Evolutionary conservation across 2,113 vertebrate genomes (phyloP).

Genomic region (Protobothrops mucrosquamatus): DNA sequence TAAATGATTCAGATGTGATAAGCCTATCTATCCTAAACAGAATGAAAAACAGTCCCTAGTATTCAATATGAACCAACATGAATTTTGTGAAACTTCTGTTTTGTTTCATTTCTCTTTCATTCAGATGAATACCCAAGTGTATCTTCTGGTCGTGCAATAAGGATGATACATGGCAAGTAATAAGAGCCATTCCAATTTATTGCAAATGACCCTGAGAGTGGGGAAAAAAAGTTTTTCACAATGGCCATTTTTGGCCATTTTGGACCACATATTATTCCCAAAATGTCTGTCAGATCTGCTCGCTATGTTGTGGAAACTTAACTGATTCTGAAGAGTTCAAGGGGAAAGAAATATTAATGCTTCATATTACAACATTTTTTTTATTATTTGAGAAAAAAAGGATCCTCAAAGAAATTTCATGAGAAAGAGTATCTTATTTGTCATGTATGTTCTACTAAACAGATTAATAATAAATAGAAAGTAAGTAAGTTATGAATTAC

Average conservation of each 20-base stretch:
- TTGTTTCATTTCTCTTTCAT: slow-evolving; percentile 3
- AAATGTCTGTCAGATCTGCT: not conserved
- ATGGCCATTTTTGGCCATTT: slow-evolving; percentile 2
- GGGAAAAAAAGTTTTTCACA: slow-evolving; percentile 23
- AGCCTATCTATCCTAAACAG: not conserved
- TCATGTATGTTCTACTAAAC: not conserved
- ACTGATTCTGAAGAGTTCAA: slow-evolving; percentile 10
- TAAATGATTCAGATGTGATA: not conserved
- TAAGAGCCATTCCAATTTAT: slow-evolving; percentile 22
- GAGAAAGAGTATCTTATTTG: slow-evolving; percentile 39
- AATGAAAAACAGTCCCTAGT: not conserved
- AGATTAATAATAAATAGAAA: slow-evolving; percentile 13
- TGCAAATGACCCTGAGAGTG: slow-evolving; percentile 3
- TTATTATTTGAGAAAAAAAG: slow-evolving; percentile 24
- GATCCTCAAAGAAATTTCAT: slow-evolving; percentile 33
- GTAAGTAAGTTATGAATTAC: slow-evolving; percentile 42
- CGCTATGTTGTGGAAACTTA: not conserved
- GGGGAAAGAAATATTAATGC: not conserved
- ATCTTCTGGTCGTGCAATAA: not conserved
- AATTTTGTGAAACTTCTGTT: not conserved
- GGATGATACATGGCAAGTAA: not conserved
- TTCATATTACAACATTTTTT: slow-evolving; percentile 22
- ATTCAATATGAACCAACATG: not conserved
- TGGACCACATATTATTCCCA: slow-evolving; percentile 4
- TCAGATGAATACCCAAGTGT: not conserved